Base-by-base conservation (phyloP, 1,140 invertebrate genomes). In the Pissodes strobi region DNA sequence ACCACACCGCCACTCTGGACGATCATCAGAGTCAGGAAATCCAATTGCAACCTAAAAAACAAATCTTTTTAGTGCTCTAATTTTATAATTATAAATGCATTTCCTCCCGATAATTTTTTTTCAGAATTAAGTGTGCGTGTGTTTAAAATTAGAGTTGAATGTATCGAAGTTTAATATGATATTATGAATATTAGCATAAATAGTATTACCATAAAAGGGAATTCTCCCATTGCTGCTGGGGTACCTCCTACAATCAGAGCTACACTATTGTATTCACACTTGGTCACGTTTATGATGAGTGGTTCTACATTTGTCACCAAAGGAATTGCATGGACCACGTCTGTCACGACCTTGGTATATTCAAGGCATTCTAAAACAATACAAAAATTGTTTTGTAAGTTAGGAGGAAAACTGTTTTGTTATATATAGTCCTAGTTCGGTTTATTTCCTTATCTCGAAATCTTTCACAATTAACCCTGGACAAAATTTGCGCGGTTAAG, bases 161-260 rank as follows among this genome's bases (percentile, higher is more conserved):
- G n/a, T n/a, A n/a, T n/a, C n/a, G n/a, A n/a, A n/a, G n/a, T n/a
- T n/a, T n/a, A n/a, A n/a, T n/a, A n/a, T n/a, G n/a, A n/a, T n/a
- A n/a, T n/a, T n/a, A n/a, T n/a, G n/a, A n/a, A n/a, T n/a, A n/a
- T n/a, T n/a, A n/a, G n/a, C n/a, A n/a, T n/a, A n/a, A n/a, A n/a
- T n/a, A n/a, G n/a, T n/a, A n/a, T n/a, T n/a, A 82, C 83, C 84
- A 86, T 85, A 63, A 86, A 86, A 1, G 86, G 85, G 68, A 86
- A 87, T 60, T 87, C 82, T 9, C 74, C 79, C 18, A 73, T 69
- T 2, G 70, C 61, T 0, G 82, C 79, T 18, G 76, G 69, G n/a
- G 72, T 77, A 4, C 82, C 83, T n/a, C 83, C 83, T 22, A 85
- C 82, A 38, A 85, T 83, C 22, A 84, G 62, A 0, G 78, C 76